Conservation (phyloP, 2,113 vertebrate species). For the Gasterosteus nipponicus region DNA sequence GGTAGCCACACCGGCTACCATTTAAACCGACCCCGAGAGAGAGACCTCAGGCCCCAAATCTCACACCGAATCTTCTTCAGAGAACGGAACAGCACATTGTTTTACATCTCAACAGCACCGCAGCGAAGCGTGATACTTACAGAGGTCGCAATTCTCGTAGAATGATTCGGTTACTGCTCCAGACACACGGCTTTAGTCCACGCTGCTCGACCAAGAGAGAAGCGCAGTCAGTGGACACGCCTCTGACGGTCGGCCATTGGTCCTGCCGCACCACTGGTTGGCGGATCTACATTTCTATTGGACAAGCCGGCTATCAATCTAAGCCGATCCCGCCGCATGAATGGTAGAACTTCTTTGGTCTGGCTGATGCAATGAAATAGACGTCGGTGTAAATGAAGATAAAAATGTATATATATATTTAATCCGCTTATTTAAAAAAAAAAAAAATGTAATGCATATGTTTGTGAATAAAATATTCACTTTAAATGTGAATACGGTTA, state of each 20-base stretch:
- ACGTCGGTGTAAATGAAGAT: neutral
- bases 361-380: slow-evolving; percentile 83
- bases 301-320: slow-evolving; percentile 58
- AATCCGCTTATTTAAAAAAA: neutral
- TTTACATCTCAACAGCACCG: neutral
- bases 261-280: fast-evolving
- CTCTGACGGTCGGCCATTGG: slow-evolving; percentile 62
- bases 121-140: slow-evolving; percentile 60
- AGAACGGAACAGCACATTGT: neutral
- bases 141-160: slow-evolving; percentile 38
- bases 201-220: slow-evolving; percentile 61
- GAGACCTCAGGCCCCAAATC: fast-evolving
- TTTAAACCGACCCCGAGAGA: too few species aligned
- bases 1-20: slow-evolving; percentile 44
- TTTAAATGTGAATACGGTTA: neutral
- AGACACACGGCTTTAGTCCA: slow-evolving; percentile 45
- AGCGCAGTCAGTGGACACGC: neutral
- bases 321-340: slow-evolving; percentile 33
- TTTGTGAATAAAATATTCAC: neutral
- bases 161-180: slow-evolving; percentile 39
- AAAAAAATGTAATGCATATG: neutral
- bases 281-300: slow-evolving; percentile 51
- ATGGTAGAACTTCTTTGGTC: neutral
- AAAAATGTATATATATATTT: neutral
- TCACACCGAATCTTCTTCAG: neutral